Evolutionary conservation across 2,797 vertebrate species (phyloP).

Genomic region (Sphaeramia orbicularis): DNA sequence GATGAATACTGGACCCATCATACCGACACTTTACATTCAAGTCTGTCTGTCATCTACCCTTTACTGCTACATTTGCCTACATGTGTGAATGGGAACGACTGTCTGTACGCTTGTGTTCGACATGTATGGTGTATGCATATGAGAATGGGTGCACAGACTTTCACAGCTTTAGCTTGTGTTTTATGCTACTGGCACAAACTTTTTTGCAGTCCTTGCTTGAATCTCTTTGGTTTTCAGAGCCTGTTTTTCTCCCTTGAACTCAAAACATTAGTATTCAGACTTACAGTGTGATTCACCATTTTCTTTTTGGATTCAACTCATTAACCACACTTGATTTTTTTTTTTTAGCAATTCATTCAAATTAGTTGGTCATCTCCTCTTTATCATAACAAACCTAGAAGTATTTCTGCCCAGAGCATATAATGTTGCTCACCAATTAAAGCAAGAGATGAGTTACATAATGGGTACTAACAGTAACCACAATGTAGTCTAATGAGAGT

Average conservation of each 20-base stretch:
- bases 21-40: conserved; percentile 39
- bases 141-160: conserved; percentile 21
- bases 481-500: conserved; percentile 21
- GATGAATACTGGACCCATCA: conserved; percentile 39
- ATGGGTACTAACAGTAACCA: background rate
- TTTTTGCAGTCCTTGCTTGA: conserved; percentile 36
- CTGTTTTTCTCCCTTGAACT: conserved; percentile 1
- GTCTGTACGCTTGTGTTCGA: conserved; percentile 29
- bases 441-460: conserved; percentile 9
- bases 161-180: conserved; percentile 23
- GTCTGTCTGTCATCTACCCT: conserved; percentile 33
- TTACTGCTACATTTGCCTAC: conserved; percentile 52
- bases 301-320: conserved; percentile 21
- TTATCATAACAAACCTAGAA: conserved; percentile 1
- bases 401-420: conserved; percentile 14
- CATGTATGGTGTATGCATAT: conserved; percentile 10
- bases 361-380: conserved; percentile 8
- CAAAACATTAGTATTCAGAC: conserved; percentile 14
- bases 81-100: conserved; percentile 52
- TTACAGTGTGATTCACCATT: background rate
- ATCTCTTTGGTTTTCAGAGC: conserved; percentile 30
- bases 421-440: conserved; percentile 27
- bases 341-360: conserved; percentile 31
- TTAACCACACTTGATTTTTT: conserved; percentile 14
- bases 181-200: conserved; percentile 50